Conservation (phyloP, 2,888 invertebrate species). For the Dryomyza anilis region DNA sequence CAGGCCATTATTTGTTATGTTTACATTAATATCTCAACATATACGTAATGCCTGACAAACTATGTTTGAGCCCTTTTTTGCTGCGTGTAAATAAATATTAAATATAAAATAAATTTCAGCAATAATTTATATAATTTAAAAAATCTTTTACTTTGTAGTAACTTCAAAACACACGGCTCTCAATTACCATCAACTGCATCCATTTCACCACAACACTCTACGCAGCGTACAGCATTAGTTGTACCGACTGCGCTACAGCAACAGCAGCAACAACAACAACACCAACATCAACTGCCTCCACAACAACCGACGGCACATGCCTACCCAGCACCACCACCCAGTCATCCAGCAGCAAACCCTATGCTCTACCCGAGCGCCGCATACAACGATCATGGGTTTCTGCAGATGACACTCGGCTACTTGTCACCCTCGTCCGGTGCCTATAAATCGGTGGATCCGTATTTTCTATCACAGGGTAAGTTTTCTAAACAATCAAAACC, state of each 20-base stretch:
- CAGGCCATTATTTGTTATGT: too few relatives aligned
- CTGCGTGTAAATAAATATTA: too few relatives aligned
- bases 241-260: background rate
- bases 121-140: background rate
- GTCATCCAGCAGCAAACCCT: slow-evolving; percentile 44
- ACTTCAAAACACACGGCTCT: slow-evolving; percentile 16
- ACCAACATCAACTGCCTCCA: slow-evolving; percentile 30
- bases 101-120: background rate
- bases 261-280: slow-evolving; percentile 27
- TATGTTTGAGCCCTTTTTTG: too few relatives aligned
- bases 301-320: slow-evolving; percentile 25
- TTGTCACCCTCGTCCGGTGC: slow-evolving; percentile 68
- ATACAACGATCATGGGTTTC: slow-evolving; percentile 66
- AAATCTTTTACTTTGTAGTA: too few relatives aligned
- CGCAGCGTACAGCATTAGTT: too few relatives aligned
- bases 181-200: background rate
- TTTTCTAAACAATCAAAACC: slow-evolving; percentile 11
- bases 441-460: slow-evolving; percentile 74
- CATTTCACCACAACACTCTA: background rate
- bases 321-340: slow-evolving; percentile 35
- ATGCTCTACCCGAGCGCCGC: slow-evolving; percentile 58
- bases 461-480: slow-evolving; percentile 74
- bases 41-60: too few relatives aligned
- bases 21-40: too few relatives aligned
- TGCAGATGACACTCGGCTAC: slow-evolving; percentile 74